Base-by-base conservation (phyloP, 2,113 vertebrate species). In the Gymnocephalus cernua region DNA sequence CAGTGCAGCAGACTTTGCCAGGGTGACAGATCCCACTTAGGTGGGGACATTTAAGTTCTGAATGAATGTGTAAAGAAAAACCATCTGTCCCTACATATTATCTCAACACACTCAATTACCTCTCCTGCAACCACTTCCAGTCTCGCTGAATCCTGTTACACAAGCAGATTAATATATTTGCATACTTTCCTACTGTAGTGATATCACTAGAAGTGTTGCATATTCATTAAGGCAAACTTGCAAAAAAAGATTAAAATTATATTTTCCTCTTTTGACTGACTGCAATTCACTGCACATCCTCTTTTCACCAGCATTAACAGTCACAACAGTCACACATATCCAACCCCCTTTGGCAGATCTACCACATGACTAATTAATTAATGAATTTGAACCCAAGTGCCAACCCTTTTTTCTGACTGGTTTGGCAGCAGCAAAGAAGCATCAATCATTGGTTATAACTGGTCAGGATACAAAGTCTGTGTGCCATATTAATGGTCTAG, bases 41-140 rank as follows among this genome's bases (percentile, higher is more conserved):
- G 80, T 51, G 71, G 70, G 67, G 44, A 72, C 15, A 53, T 72
- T 72, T 57, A 44, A 74, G 38, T 45, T 81, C 32, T 77, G 23
- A 79, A 79, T 77, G 38, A 82, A 69, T 74, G 64, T 29, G 76
- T 63, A 61, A 86, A 85, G 88, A 41, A 85, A 86, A 83, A 79
- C 45, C n/a, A n/a, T 56, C 51, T 82, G 68, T 85, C 77, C 63
- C 41, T 29, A 21, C 62, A 61, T 78, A 80, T 82, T 77, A 82
- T 68, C 51, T 67, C 41, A 67, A 32, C 56, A 65, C 41, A 58
- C 66, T 59, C 65, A 79, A 75, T 80, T 85, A 68, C 38, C 54
- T 79, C 61, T 19, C 9, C 25, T 53, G 58, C 27, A 61, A 53
- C 79, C 54, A 70, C 70, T 7, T 74, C 57, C 54, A 79, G 16